Percentiles rank a stretch among this genome's conserved stretches.
Conservation (phyloP, 2,113 vertebrate genomes). For the Acanthisitta chloris region DNA sequence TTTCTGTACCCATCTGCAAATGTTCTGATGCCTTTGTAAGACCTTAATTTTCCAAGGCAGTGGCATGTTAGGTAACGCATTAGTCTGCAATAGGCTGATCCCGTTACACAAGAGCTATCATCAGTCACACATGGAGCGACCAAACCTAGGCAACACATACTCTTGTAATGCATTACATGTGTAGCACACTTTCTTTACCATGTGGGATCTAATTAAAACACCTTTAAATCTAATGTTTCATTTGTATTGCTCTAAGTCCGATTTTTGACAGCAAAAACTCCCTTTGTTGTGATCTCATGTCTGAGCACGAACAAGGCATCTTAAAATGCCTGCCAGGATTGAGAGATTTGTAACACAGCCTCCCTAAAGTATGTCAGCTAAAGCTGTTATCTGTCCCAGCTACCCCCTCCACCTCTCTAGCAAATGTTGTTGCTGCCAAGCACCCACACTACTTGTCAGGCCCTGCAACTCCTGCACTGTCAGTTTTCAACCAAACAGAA, state of each 20-base stretch:
- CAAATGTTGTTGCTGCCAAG: not conserved
- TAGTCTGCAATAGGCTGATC: not conserved
- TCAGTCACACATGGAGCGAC: not conserved
- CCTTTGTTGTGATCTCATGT: not conserved
- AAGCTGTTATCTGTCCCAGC: not conserved
- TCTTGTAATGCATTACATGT: accelerated
- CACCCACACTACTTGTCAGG: not conserved
- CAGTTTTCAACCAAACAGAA: not conserved
- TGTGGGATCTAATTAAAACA: not conserved
- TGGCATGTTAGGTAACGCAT: not conserved
- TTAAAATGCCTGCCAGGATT: not conserved
- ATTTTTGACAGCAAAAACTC: not conserved
- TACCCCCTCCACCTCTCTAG: not conserved
- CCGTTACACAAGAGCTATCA: not conserved
- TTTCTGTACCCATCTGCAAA: not conserved
- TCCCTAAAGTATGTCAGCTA: not conserved
- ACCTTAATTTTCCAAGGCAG: not conserved
- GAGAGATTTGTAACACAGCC: not conserved
- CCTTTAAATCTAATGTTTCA: not conserved
- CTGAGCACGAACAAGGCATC: not conserved
- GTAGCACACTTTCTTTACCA: not conserved
- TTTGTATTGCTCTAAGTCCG: not conserved
- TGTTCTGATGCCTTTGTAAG: not conserved
- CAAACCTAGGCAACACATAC: not conserved
- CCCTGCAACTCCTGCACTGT: not conserved